Evolutionary conservation across 2,888 invertebrate species (phyloP).

Genomic region (Chamaedrilus cognettii): DNA sequence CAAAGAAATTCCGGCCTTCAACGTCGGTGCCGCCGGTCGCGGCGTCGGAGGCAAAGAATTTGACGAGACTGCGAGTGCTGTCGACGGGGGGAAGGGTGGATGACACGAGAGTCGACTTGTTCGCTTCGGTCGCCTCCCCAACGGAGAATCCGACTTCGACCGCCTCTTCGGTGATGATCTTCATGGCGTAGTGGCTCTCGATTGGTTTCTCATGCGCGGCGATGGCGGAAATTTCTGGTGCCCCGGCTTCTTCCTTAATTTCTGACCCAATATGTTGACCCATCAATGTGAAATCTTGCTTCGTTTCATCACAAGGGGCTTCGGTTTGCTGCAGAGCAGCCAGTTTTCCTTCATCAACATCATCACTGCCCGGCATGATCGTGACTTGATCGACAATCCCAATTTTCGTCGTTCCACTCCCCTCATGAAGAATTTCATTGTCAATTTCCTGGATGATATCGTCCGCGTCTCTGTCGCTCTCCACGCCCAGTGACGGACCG

Average conservation of each 20-base stretch:
- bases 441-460: no score
- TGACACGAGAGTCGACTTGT: not conserved
- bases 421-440: no score
- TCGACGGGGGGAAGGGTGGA: conserved; percentile 9
- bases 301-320: not conserved
- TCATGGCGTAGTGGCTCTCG: not conserved
- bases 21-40: conserved; percentile 21
- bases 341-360: no score
- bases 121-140: conserved; percentile 20
- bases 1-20: conserved; percentile 40
- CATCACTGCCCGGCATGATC: not conserved
- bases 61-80: conserved; percentile 36
- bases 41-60: conserved; percentile 32
- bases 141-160: conserved; percentile 31
- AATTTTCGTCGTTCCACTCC: not conserved
- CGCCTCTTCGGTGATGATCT: conserved; percentile 22
- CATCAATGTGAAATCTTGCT: no score
- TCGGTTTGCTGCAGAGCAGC: no score
- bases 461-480: not conserved
- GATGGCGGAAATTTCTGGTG: not conserved
- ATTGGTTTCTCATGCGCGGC: not conserved
- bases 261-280: not conserved
- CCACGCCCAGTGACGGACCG: not conserved
- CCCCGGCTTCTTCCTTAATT: not conserved
- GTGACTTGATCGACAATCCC: not conserved